Conservation (phyloP, 2,888 invertebrate species). For the Hemistola chrysoprasaria region DNA sequence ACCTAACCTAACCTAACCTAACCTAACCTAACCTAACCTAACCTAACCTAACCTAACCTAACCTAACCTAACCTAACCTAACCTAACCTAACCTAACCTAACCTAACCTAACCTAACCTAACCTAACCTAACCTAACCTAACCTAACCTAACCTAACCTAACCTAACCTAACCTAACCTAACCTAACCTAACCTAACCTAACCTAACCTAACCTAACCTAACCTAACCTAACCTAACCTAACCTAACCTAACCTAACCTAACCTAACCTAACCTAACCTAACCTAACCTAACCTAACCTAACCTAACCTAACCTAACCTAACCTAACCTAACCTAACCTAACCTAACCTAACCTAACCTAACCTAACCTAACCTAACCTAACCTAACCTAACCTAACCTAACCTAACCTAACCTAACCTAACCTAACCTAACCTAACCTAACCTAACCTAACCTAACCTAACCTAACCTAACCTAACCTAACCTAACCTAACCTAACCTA, state of each 20-base stretch:
- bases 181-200: slow-evolving; percentile 30
- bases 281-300: slow-evolving; percentile 33
- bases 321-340: slow-evolving; percentile 32
- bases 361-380: slow-evolving; percentile 31
- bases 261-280: slow-evolving; percentile 33
- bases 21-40: slow-evolving; percentile 33
- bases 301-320: slow-evolving; percentile 33
- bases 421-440: slow-evolving; percentile 34
- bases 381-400: slow-evolving; percentile 34
- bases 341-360: slow-evolving; percentile 31
- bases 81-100: slow-evolving; percentile 35
- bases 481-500: slow-evolving; percentile 32
- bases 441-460: slow-evolving; percentile 34
- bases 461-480: slow-evolving; percentile 34
- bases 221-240: slow-evolving; percentile 31
- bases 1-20: slow-evolving; percentile 17
- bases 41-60: slow-evolving; percentile 28
- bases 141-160: slow-evolving; percentile 32
- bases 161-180: slow-evolving; percentile 27
- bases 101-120: slow-evolving; percentile 36
- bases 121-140: slow-evolving; percentile 37
- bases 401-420: slow-evolving; percentile 35
- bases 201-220: slow-evolving; percentile 33
- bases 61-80: slow-evolving; percentile 35
- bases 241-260: slow-evolving; percentile 34